Conservation (phyloP, 2,888 invertebrate genomes). For the Trisateles emortualis region DNA sequence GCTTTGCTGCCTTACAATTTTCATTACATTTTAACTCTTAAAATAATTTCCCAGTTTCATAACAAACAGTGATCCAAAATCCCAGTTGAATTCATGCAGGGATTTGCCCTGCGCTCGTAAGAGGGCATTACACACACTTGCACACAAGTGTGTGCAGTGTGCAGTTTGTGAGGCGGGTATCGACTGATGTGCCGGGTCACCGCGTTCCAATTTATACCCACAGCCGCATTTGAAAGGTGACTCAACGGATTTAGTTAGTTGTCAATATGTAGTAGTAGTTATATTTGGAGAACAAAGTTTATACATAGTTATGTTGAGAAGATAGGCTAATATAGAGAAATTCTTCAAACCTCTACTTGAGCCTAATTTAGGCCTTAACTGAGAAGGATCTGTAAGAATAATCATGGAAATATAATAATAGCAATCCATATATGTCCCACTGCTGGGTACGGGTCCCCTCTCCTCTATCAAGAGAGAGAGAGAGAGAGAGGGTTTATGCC, state of each 20-base stretch:
- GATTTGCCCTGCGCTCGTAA: slow-evolving; percentile 14
- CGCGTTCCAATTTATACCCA: slow-evolving; percentile 66
- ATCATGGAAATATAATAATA: no score
- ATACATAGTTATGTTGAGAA: no score
- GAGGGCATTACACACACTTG: slow-evolving; percentile 4
- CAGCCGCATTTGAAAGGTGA: slow-evolving; percentile 4
- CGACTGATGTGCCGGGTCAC: slow-evolving; percentile 52
- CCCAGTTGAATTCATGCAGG: background rate
- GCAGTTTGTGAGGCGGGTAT: slow-evolving; percentile 3
- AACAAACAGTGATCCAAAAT: background rate
- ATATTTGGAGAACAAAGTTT: background rate
- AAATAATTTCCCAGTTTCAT: background rate
- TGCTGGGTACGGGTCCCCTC: no score
- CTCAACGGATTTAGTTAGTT: background rate
- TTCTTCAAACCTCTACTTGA: no score
- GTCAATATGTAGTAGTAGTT: background rate
- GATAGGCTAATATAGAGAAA: no score
- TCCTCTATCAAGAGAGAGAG: no score
- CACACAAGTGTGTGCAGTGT: slow-evolving; percentile 4
- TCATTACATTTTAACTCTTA: background rate
- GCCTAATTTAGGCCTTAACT: no score
- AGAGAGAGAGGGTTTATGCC: no score
- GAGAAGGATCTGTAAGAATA: no score
- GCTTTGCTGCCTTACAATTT: no score
- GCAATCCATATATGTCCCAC: no score